Evolutionary conservation across 2,888 invertebrate species (phyloP), one percentile per base, ranked within the genome.

Genomic region (Ceramica pisi): DNA sequence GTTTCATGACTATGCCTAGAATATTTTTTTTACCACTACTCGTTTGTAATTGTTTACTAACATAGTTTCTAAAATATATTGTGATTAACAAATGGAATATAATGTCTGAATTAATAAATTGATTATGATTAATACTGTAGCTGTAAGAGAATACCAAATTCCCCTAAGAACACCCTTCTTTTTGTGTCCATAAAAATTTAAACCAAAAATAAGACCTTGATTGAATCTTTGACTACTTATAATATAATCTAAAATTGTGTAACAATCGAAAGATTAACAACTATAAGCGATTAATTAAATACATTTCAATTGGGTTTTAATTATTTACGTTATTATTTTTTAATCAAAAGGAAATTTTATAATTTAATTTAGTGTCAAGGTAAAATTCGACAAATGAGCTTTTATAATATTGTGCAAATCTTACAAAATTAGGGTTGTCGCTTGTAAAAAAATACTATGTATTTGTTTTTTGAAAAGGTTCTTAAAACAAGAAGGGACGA

Each of bases 311-410:
- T 48, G 46, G 19, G 31, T 62, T 7, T n/a, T 48, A 53, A 68
- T 48, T 16, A 63, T 48, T 21, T 51, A 6, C 12, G 1, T 3
- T 44, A 44, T 62, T 21, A 57, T 35, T 50, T 56, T 48, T 55
- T 26, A 38, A 66, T 55, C 26, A 21, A 51, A 57, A 41, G 14
- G 35, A 31, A 65, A 59, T 55, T 26, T 72, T 48, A 21, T 10
- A 51, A 71, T 63, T 35, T 62, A 38, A 4, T 41, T 9, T 21
- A 6, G 3, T 44, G 35, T 41, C 62, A 69, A 74, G 74, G 62
- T 56, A 74, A 75, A 38, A 66, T 66, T 66, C 62, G n/a, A 79
- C 55, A 75, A 79, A 70, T 67, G 62, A 79, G 59, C 55, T 68
- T 70, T 62, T 78, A 48, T 63, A 44, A 62, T 61, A 75, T 53